Base-by-base conservation (phyloP, 30 jellyfish, hydroid and myxozoan species). In the Catostylus mosaicus region DNA sequence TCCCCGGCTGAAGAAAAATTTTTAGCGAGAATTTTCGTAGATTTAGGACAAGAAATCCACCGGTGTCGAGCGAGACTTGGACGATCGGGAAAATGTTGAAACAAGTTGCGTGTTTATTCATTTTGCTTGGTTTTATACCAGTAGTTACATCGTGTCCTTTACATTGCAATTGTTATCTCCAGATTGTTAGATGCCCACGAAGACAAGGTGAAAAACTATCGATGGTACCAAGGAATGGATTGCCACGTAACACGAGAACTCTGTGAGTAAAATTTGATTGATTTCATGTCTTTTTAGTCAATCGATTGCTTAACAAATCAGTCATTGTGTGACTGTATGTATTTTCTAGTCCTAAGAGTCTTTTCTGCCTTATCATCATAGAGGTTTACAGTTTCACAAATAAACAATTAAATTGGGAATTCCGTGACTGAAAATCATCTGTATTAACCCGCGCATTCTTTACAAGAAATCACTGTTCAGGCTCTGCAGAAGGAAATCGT, bases 101-200 rank as follows among this genome's bases (percentile, higher is more conserved):
- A 37, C 38, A 23, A 43, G 72, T 43, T 45, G 35, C 66, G 56
- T 57, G 54, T 51, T 37, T 80, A 67, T 26, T 67, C 33, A 35
- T 80, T 73, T 0, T 68, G 30, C 70, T 80, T 20, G 67, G 50
- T 22, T 66, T 67, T 57, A 35, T 54, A 30, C 10, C 54, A 29
- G n/a, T 31, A 30, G 65, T 29, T n/a, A 22, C 61, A 18, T 66
- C 83, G 80, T 80, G 90, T 68, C 90, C 90, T 36, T 65, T 22
- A 31, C 20, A 63, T 32, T 83, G 93, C 46, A 33, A 29, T 19
- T 83, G 93, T 40, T 71, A 52, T 29, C 67, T 62, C 35, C 56
- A 71, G 6, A 52, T 61, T n/a, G 86, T 83, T 22, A 83, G 73
- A 32, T 83, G 93, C 63, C 67, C 34, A 18, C 92, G 45, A 47